Percentiles rank a stretch among this genome's conserved stretches.
phyloP scores from a whole-genome alignment of 2,888 invertebrate species.

The Koerneria pararmatus region DNA sequence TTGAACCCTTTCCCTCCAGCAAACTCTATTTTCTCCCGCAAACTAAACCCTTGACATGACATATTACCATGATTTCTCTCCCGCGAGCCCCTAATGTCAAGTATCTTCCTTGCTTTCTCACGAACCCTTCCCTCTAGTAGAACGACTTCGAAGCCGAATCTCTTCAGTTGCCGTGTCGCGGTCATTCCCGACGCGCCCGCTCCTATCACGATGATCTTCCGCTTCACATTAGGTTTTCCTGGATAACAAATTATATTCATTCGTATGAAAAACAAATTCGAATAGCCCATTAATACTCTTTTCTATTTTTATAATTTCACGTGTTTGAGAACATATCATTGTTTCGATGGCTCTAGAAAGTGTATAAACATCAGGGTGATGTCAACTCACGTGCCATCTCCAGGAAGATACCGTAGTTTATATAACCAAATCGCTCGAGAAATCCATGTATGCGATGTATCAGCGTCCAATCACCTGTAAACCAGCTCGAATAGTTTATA shows the following conservation, averaged over 20 bases:
- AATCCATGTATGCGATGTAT: constrained; percentile 82
- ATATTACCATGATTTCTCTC: too few relatives aligned
- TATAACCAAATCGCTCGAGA: constrained; percentile 88
- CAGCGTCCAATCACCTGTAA: constrained; percentile 75
- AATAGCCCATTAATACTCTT: too few relatives aligned
- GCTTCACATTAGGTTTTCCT: background rate
- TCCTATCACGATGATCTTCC: constrained; percentile 54
- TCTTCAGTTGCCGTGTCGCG: constrained; percentile 49
- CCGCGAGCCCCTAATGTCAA: too few relatives aligned
- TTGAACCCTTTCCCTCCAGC: too few relatives aligned
- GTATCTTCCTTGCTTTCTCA: too few relatives aligned
- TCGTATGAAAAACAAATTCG: too few relatives aligned
- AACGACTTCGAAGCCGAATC: constrained; percentile 53
- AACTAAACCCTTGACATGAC: too few relatives aligned
- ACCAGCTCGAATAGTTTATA: too few relatives aligned
- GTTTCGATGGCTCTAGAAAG: background rate
- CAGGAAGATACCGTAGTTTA: constrained; percentile 88
- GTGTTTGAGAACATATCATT: too few relatives aligned
- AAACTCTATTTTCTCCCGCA: too few relatives aligned
- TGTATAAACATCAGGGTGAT: background rate
- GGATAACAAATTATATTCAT: too few relatives aligned
- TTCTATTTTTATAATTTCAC: too few relatives aligned
- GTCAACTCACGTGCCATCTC: constrained; percentile 25
- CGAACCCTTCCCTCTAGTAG: constrained; percentile 52
- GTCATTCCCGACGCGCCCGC: constrained; percentile 57